Conservation (phyloP, 30 jellyfish, hydroid and myxozoan genomes). For the Rhopilema esculentum region DNA sequence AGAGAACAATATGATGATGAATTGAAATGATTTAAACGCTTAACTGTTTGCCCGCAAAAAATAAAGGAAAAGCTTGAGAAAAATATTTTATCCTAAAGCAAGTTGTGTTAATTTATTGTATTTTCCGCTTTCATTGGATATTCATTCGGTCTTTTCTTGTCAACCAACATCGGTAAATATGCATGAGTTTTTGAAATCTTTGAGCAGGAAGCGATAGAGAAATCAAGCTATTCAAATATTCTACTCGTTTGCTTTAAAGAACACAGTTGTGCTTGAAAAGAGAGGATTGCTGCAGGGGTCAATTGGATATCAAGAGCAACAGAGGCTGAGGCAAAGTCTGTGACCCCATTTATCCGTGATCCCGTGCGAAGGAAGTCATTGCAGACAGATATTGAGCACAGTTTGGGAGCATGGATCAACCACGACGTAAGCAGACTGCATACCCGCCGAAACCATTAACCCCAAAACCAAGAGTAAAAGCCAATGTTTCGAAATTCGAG, state of each 20-base stretch:
- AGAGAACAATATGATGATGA: neutral
- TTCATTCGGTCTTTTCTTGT: constrained; percentile 7
- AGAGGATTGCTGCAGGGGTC: constrained; percentile 1
- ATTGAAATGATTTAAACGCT: neutral
- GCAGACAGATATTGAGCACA: neutral
- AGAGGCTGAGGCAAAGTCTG: neutral
- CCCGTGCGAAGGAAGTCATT: constrained; percentile 9
- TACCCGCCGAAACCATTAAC: neutral
- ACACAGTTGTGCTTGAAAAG: neutral
- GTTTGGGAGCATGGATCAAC: neutral
- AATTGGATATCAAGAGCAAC: neutral
- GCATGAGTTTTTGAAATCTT: constrained; percentile 5
- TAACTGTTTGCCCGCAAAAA: neutral
- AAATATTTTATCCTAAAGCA: neutral
- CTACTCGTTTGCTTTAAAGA: neutral
- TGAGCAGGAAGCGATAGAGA: constrained; percentile 19
- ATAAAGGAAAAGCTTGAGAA: neutral
- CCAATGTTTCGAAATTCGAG: neutral
- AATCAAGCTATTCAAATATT: neutral
- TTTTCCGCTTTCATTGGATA: constrained; percentile 11
- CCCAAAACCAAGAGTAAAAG: neutral
- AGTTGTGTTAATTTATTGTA: constrained; percentile 15
- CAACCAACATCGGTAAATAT: neutral
- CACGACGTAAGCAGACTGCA: neutral
- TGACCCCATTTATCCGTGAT: neutral